Evolutionary conservation across 1,140 invertebrate species (phyloP).

Genomic region (Eumaeus atala): DNA sequence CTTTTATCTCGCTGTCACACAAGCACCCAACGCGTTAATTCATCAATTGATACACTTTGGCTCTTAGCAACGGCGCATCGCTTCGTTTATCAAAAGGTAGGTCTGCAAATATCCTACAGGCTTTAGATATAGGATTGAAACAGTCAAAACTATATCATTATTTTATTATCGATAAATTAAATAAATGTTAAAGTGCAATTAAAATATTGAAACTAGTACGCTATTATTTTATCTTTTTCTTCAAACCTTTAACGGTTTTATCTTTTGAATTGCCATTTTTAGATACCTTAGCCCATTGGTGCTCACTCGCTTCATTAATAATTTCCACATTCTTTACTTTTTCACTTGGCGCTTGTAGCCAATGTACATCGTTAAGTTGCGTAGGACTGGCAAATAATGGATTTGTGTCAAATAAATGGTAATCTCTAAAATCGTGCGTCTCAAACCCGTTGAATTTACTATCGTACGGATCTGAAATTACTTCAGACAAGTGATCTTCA

Average conservation of each 20-base stretch:
- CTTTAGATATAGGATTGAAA: no score
- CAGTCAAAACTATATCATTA: no score
- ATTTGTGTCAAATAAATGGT: constrained; percentile 23
- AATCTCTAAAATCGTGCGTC: constrained; percentile 25
- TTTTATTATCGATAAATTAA: constrained; percentile 8
- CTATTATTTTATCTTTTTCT: background rate
- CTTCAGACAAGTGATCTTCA: constrained; percentile 20
- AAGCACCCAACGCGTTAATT: no score
- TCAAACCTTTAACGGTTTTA: constrained; percentile 2
- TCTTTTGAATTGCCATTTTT: background rate
- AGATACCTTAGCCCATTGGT: background rate
- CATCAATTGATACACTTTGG: no score
- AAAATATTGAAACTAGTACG: background rate
- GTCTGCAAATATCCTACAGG: no score
- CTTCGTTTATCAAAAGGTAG: no score
- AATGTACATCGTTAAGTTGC: constrained; percentile 11
- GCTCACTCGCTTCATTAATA: constrained; percentile 7
- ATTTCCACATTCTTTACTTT: constrained; percentile 21
- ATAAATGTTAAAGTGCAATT: background rate
- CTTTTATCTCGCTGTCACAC: no score
- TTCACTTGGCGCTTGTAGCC: constrained; percentile 8
- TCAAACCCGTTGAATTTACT: constrained; percentile 20
- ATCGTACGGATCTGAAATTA: constrained; percentile 18
- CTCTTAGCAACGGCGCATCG: no score
- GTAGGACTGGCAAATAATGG: constrained; percentile 11